phyloP scores from a whole-genome alignment of 2,113 vertebrate species.

The Lucifuga dentata region DNA sequence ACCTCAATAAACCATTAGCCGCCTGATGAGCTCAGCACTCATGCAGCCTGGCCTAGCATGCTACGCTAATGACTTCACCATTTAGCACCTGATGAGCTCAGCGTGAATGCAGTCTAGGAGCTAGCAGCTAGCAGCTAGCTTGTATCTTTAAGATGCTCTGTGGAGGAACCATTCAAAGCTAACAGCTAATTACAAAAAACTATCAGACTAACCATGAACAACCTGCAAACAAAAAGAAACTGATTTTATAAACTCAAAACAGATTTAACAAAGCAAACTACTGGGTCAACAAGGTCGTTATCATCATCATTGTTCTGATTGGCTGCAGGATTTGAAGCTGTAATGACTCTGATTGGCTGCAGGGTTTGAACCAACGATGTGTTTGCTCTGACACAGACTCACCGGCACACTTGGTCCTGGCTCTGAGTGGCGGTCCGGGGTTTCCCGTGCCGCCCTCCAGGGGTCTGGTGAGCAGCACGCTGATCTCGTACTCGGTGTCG shows the following conservation, averaged over 20 bases:
- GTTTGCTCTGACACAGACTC: slow-evolving; percentile 60
- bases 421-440: slow-evolving; percentile 92
- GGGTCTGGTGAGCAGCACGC: slow-evolving; percentile 93
- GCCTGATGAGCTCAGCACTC: slow-evolving; percentile 63
- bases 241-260: too few species aligned
- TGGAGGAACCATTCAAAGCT: too few species aligned
- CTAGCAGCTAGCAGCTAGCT: slow-evolving; percentile 39
- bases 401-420: slow-evolving; percentile 97
- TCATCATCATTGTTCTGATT: too few species aligned
- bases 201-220: too few species aligned
- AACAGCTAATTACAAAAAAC: too few species aligned
- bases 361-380: neutral
- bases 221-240: too few species aligned
- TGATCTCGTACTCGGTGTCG: slow-evolving; percentile 96
- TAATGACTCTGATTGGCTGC: too few species aligned
- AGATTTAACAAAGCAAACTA: too few species aligned
- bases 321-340: too few species aligned
- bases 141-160: too few species aligned
- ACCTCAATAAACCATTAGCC: slow-evolving; percentile 61
- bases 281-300: too few species aligned
- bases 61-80: slow-evolving; percentile 53
- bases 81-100: slow-evolving; percentile 55
- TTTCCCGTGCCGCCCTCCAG: slow-evolving; percentile 94
- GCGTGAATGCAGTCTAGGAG: slow-evolving; percentile 16
- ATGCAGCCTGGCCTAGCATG: slow-evolving; percentile 39